Conservation (phyloP, 2,797 vertebrate genomes). For the Cyclopterus lumpus region DNA sequence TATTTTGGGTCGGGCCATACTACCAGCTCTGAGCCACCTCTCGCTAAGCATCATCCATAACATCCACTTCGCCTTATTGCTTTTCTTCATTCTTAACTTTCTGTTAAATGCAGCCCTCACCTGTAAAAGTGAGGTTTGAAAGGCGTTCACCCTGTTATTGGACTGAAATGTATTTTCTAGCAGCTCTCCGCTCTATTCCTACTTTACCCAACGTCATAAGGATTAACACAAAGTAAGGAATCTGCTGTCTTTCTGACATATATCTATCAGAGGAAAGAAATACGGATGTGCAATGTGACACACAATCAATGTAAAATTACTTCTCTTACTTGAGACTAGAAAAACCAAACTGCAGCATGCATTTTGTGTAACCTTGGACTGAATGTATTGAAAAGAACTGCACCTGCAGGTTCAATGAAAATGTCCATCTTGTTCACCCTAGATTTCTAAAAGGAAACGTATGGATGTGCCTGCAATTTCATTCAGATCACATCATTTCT, state of each 20-base stretch:
- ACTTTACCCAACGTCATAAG: background rate
- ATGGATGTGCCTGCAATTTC: constrained; percentile 21
- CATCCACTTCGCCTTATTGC: background rate
- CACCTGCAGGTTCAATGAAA: constrained; percentile 30
- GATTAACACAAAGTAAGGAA: background rate
- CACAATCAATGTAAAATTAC: constrained; percentile 29
- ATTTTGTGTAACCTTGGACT: constrained; percentile 17
- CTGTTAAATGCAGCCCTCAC: background rate
- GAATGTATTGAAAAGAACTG: constrained; percentile 9
- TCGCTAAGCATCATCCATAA: background rate
- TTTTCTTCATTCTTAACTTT: constrained; percentile 3
- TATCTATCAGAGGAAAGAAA: background rate
- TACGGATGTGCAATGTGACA: background rate
- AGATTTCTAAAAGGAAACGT: constrained; percentile 26
- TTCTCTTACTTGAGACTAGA: constrained; percentile 14
- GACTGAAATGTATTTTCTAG: background rate
- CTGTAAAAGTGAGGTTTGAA: background rate
- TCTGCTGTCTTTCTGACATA: constrained; percentile 2
- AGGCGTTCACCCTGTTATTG: background rate
- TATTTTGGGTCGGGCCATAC: background rate
- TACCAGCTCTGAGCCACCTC: background rate
- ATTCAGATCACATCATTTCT: constrained; percentile 47
- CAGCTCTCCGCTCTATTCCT: background rate
- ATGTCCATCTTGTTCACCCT: background rate
- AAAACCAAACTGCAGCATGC: constrained; percentile 11